Evolutionary conservation across 2,888 invertebrate species (phyloP), one percentile per base, ranked within the genome.

Genomic region (Endotricha flammealis): DNA sequence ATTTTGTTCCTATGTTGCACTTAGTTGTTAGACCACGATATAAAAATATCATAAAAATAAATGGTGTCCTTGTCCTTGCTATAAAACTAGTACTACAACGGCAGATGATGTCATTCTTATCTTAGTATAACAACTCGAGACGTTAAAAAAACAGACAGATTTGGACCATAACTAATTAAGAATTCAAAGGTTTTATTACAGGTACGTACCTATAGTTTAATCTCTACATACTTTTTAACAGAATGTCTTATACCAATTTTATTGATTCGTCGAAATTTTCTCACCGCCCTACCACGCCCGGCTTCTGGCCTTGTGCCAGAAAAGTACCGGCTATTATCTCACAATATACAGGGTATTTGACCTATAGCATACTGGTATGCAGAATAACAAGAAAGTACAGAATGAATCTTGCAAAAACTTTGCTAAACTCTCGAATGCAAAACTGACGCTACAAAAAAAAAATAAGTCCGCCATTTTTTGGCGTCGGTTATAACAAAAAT

Each of bases 241-340:
- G n/a, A n/a, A n/a, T n/a, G n/a, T n/a, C n/a, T n/a, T 10, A 38
- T 36, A 44, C 46, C 24, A 53, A 59, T 57, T 48, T 44, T 58
- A 59, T 59, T 44, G 58, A 58, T 64, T 54, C 38, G 48, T 49
- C 54, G 40, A 46, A 52, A 60, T 50, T 60, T 51, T 53, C 46
- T 50, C 48, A 55, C 55, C 45, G 59, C 50, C 53, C 37, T 46
- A 66, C 73, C 73, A 69, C 77, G 54, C 75, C 78, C 69, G 53
- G 17, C 20, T 31, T 42, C 60, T 83, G 82, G 81, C 72, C 46
- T 53, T 46, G 51, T 36, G 79, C 82, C 83, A 82, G 63, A 54
- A 67, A 65, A 68, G 69, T 38, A 64, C 73, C 71, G 69, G 66
- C 60, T 59, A 62, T 68, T 66, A 64, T 49, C 55, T 45, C 10